Evolutionary conservation across 2,888 invertebrate species (phyloP), one percentile per base, ranked within the genome.

Genomic region (Temnothorax rugatulus): DNA sequence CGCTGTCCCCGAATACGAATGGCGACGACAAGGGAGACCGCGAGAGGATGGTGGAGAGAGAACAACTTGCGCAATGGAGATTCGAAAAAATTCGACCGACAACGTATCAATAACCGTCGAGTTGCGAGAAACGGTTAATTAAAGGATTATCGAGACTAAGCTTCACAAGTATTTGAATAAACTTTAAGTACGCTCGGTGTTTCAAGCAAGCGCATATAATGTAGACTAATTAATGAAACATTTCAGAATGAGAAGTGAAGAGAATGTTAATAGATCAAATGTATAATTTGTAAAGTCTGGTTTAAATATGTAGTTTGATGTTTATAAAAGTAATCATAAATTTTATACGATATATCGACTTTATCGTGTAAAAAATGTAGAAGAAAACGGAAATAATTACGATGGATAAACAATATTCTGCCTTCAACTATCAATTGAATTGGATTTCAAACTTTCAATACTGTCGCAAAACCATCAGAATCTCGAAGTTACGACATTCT

Each of bases 1-100:
- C 77, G 76, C 13, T 57, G 25, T 84, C 29, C 21, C 38, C 44
- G 69, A 84, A 69, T 84, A 63, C 52, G 61, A 66, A 76, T 63
- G 82, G n/a, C 59, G 68, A 18, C 5, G 50, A 29, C 29, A 29
- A 29, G 29, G 29, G 15, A 18, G 61, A 79, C 34, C 34, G 64
- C 52, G 50, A 25, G 34, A 29, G 61, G 52, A 64, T 7, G 11
- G 25, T 34, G 9, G 34, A 4, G 25, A 50, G 34, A 18, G 63
- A 50, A 47, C 29, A n/a, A 18, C 15, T 76, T 9, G 52, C 18
- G 9, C 34, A 34, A 18, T 21, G 13, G 7, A 47, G 21, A 21
- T n/a, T 5, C 4, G 29, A 52, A 68, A 68, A 79, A 34, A 34
- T 44, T 57, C 1, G 21, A 47, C n/a, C 47, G 25, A 47, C 68